Percentiles rank a stretch among this genome's conserved stretches.
Evolutionary conservation across 2,888 invertebrate genomes (phyloP).

Genomic region (Acanthoscelides obtectus): DNA sequence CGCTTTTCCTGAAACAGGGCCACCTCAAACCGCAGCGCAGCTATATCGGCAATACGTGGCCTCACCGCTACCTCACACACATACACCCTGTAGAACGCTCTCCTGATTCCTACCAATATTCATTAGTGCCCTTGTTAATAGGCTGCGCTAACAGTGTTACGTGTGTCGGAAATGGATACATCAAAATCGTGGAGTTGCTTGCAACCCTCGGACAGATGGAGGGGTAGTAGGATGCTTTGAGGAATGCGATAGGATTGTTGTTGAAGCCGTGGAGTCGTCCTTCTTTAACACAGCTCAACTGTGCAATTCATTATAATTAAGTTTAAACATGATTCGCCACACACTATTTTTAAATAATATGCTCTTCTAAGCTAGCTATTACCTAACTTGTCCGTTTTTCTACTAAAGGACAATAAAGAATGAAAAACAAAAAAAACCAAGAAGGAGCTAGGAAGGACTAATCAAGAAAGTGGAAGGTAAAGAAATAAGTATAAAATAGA

Average conservation of each 20-base stretch:
- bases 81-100: neutral
- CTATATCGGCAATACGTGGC: constrained; percentile 7
- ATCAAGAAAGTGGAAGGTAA: too few species aligned
- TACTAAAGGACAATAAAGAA: too few species aligned
- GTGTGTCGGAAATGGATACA: neutral
- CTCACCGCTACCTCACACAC: neutral
- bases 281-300: too few species aligned
- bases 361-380: too few species aligned
- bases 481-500: too few species aligned
- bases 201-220: neutral
- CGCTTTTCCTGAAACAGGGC: constrained; percentile 24
- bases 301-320: too few species aligned
- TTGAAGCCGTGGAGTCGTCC: neutral
- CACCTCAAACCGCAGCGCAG: constrained; percentile 31
- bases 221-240: neutral
- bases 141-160: neutral
- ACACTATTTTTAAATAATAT: too few species aligned
- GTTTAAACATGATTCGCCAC: too few species aligned
- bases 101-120: neutral
- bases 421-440: too few species aligned
- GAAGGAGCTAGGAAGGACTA: too few species aligned
- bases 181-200: neutral
- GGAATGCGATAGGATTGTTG: neutral
- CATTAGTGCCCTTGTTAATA: neutral
- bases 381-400: too few species aligned